phyloP scores from a whole-genome alignment of 2,113 vertebrate species.

The Corvus cornix region DNA sequence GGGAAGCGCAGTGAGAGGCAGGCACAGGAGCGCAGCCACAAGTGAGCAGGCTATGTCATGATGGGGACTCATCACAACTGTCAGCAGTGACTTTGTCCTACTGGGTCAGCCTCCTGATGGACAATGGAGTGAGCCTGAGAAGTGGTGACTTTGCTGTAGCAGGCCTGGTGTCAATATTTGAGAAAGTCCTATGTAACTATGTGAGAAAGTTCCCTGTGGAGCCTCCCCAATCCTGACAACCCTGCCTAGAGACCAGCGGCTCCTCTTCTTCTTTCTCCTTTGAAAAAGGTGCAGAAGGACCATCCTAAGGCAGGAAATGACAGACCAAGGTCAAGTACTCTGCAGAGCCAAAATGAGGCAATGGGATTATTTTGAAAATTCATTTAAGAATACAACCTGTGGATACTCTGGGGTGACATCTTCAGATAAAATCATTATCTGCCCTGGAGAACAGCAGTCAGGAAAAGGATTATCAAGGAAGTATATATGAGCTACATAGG shows the following conservation, averaged over 20 bases:
- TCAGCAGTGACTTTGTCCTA: background rate
- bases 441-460: slow-evolving; percentile 41
- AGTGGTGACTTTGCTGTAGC: background rate
- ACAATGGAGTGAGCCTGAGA: background rate
- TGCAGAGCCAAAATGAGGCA: slow-evolving; percentile 8
- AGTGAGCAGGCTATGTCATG: background rate
- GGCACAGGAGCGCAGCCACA: background rate
- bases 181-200: background rate
- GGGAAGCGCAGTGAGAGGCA: accelerated
- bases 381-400: slow-evolving; percentile 31
- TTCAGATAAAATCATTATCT: slow-evolving; percentile 57
- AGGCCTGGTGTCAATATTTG: background rate
- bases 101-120: background rate
- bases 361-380: slow-evolving; percentile 43
- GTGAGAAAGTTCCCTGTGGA: background rate
- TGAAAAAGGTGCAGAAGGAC: background rate
- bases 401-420: slow-evolving; percentile 43
- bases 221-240: background rate
- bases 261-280: background rate
- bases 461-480: slow-evolving; percentile 54
- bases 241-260: background rate
- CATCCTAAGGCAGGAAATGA: background rate
- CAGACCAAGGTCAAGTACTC: slow-evolving; percentile 43
- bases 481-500: background rate
- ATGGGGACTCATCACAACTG: background rate